Evolutionary conservation across 2,113 vertebrate species (phyloP).

Genomic region (Paramormyrops kingsleyae): DNA sequence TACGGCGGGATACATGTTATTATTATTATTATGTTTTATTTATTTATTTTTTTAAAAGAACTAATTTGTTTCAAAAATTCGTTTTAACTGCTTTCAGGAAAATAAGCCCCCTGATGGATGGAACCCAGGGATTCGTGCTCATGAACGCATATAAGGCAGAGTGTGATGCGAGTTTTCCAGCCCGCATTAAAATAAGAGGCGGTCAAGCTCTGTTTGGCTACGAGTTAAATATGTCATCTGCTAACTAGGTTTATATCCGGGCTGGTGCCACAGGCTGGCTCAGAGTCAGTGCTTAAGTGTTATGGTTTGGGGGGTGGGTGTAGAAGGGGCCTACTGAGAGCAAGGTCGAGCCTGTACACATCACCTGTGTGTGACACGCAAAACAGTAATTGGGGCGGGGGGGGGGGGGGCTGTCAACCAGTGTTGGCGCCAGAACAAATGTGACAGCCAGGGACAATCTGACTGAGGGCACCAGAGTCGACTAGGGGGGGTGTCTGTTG

Average conservation of each 20-base stretch:
- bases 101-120: constrained; percentile 38
- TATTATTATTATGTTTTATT: background rate
- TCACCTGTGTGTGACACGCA: background rate
- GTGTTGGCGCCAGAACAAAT: background rate
- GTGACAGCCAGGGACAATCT: background rate
- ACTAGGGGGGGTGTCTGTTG: background rate
- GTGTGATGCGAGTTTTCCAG: constrained; percentile 54
- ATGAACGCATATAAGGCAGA: constrained; percentile 42
- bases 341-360: background rate
- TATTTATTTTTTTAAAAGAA: background rate
- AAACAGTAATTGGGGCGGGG: background rate
- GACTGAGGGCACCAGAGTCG: background rate
- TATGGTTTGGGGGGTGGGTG: constrained; percentile 30
- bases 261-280: constrained; percentile 38
- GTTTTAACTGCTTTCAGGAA: constrained; percentile 40
- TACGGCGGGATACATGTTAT: constrained; percentile 32
- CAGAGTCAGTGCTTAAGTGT: constrained; percentile 43
- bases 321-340: background rate
- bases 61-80: constrained; percentile 35
- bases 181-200: constrained; percentile 47
- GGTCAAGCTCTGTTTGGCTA: constrained; percentile 43
- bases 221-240: constrained; percentile 47
- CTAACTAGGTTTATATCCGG: constrained; percentile 42
- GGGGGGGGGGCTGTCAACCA: background rate
- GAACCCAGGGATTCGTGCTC: constrained; percentile 37